phyloP scores from a whole-genome alignment of 2,113 vertebrate species.

The Uria lomvia region DNA sequence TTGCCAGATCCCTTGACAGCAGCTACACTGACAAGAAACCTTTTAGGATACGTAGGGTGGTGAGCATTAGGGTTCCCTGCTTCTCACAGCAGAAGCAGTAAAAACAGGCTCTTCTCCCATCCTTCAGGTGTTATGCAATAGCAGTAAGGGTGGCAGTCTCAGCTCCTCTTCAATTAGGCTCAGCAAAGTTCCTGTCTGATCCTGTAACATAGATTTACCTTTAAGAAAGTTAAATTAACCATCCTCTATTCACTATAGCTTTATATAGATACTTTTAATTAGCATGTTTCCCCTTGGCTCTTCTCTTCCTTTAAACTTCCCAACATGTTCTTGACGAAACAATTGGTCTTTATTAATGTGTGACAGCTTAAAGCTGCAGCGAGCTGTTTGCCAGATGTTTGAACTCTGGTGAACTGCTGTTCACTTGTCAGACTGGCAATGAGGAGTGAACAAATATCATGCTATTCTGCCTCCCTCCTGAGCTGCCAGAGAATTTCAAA shows the following conservation, averaged over 20 bases:
- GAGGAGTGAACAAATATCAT: background rate
- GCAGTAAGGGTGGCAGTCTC: background rate
- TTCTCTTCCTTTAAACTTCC: constrained; percentile 51
- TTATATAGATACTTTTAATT: constrained; percentile 49
- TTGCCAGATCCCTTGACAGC: background rate
- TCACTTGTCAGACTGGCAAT: constrained; percentile 48
- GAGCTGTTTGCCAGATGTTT: constrained; percentile 69
- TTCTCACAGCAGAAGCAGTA: background rate
- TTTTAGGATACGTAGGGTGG: background rate
- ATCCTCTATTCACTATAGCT: background rate
- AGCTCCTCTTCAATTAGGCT: background rate
- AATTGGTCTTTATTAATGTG: constrained; percentile 61
- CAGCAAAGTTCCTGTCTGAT: background rate
- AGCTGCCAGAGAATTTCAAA: constrained; percentile 25
- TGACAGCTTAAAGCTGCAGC: constrained; percentile 52
- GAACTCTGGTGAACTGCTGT: constrained; percentile 60
- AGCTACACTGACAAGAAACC: background rate
- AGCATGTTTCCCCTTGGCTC: constrained; percentile 34
- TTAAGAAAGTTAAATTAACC: constrained; percentile 28
- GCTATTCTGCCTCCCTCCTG: constrained; percentile 22
- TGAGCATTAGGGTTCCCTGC: background rate
- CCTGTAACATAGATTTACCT: background rate
- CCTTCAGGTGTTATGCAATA: background rate
- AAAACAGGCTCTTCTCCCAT: background rate
- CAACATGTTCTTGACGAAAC: constrained; percentile 55